A percentile compares a stretch with the other conserved stretches of the same genome.
These are phyloP conservation scores for Gonioctena quinquepunctata DNA, from an alignment of 1,140 invertebrate genomes.

Conservation along the genomic window DNA sequence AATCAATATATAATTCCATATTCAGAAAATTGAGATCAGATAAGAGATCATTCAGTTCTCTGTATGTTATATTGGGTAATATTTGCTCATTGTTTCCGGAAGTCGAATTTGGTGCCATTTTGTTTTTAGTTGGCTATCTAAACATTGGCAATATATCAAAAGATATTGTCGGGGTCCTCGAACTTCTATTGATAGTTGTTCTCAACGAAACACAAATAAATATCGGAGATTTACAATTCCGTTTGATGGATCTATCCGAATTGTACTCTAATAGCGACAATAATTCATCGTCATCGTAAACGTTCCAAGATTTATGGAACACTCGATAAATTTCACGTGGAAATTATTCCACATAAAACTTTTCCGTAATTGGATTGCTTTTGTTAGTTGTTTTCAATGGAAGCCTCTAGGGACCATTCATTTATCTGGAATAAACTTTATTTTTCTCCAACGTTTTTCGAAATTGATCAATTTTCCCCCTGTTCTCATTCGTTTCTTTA, in stretches of 20 bases:
- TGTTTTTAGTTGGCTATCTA: too few relatives aligned
- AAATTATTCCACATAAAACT: slow-evolving; percentile 36
- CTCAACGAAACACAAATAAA: background rate
- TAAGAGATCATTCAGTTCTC: too few relatives aligned
- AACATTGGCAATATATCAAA: too few relatives aligned
- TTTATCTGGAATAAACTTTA: slow-evolving; percentile 20
- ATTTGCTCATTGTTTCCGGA: too few relatives aligned
- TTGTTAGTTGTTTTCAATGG: slow-evolving; percentile 31
- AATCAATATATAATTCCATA: too few relatives aligned
- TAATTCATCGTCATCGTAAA: slow-evolving; percentile 19
- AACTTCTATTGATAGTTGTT: background rate
- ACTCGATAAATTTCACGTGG: slow-evolving; percentile 36
- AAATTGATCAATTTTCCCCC: too few relatives aligned
- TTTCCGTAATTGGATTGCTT: slow-evolving; percentile 37
- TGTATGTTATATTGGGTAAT: too few relatives aligned
- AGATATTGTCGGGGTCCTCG: too few relatives aligned
- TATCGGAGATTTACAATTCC: background rate
- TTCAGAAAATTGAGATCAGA: too few relatives aligned
- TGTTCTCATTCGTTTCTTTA: too few relatives aligned
- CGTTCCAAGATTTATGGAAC: slow-evolving; percentile 31
- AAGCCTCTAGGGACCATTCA: slow-evolving; percentile 29
- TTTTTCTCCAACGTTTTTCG: background rate
- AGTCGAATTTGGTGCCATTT: too few relatives aligned
- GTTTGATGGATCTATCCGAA: background rate
- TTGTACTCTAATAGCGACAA: slow-evolving; percentile 10